These are phyloP conservation scores for Diachrysia chrysitis DNA, from an alignment of 2,888 invertebrate genomes.

Conservation along the genomic window DNA sequence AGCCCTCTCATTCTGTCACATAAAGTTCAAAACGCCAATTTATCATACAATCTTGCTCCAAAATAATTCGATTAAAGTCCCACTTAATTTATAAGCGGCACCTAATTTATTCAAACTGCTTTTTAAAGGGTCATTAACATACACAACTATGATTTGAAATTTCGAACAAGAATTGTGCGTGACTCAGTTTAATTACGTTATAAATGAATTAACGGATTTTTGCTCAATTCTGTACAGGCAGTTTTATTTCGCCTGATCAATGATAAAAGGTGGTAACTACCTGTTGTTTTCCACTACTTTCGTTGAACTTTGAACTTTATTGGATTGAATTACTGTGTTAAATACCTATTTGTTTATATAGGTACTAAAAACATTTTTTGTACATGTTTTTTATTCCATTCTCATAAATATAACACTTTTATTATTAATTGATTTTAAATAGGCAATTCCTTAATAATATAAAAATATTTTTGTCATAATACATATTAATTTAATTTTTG, in stretches of 20 bases:
- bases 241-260: conserved; percentile 17
- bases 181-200: conserved; percentile 27
- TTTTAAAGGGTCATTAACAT: conserved; percentile 34
- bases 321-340: too few relatives aligned
- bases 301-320: too few relatives aligned
- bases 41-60: conserved; percentile 8
- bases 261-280: conserved; percentile 18
- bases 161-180: conserved; percentile 33
- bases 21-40: conserved; percentile 7
- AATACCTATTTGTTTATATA: too few relatives aligned
- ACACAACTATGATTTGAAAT: conserved; percentile 26
- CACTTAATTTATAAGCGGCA: conserved; percentile 23
- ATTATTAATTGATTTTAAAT: too few relatives aligned
- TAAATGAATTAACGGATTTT: conserved; percentile 18
- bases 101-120: conserved; percentile 39
- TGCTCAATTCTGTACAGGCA: conserved; percentile 6
- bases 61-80: conserved; percentile 21
- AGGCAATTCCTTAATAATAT: too few relatives aligned
- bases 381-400: too few relatives aligned
- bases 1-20: not conserved
- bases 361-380: too few relatives aligned
- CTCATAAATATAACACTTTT: too few relatives aligned
- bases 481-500: too few relatives aligned
- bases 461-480: too few relatives aligned
- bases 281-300: conserved; percentile 1